Evolutionary conservation across 1,140 invertebrate species (phyloP), one percentile per base, ranked within the genome.

Genomic region (Drosophila yakuba): DNA sequence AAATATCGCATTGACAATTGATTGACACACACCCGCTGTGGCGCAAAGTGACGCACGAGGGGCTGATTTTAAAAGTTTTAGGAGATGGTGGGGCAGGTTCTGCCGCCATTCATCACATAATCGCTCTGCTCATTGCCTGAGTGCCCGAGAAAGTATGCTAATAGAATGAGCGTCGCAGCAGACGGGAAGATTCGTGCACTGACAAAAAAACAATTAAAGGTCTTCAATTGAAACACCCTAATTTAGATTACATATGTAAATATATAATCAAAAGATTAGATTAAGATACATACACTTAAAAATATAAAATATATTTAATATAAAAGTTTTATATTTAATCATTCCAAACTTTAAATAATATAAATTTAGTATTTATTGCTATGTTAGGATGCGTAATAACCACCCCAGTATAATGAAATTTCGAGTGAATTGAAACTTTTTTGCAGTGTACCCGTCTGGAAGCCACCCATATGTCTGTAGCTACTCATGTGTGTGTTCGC

Each of bases 71-170:
- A 12, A 3, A 23, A 17, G 8, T 32, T 12, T 11, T 1, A 25
- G 25, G 6, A 17, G 6, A 39, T 4, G 17, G 23, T 32, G 32
- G 17, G n/a, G 15, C 14, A 14, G 25, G 14, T 38, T 12, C 39
- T 50, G 54, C 25, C 23, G 32, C 48, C 81, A 80, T 71, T 85
- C 60, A 78, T 85, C 77, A 85, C 60, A 57, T 57, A 77, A 85
- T 85, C 67, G 57, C 63, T 67, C 56, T 43, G 58, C 55, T 61
- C 50, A 48, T 39, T 57, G 60, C 11, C 20, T 66, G 57, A 59
- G 17, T 48, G 25, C 25, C 43, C 55, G n/a, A 58, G 44, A 64
- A 76, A 83, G 80, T 69, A 68, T 76, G 80, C 56, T 76, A 72
- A 61, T 57, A 54, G 54, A 45, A 54, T 58, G 10, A 38, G 11